Conservation (phyloP, 2,797 vertebrate species). For the Notamacropus eugenii region DNA sequence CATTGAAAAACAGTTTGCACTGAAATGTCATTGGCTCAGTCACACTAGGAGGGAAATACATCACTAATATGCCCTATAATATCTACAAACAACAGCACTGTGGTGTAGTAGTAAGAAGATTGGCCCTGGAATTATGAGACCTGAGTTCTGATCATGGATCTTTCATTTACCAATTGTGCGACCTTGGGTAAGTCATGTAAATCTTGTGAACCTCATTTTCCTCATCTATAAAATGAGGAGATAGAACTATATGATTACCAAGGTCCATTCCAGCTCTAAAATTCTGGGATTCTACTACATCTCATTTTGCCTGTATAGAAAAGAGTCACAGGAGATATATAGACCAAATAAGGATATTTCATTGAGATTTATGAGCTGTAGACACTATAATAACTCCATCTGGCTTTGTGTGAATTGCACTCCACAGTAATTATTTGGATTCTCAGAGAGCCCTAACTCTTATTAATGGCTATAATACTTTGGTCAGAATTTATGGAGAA, state of each 20-base stretch:
- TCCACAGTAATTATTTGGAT: slow-evolving; percentile 57
- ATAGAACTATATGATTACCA: slow-evolving; percentile 37
- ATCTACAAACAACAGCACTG: not conserved
- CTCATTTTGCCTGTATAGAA: slow-evolving; percentile 37
- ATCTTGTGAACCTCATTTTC: slow-evolving; percentile 19
- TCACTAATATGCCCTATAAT: not conserved
- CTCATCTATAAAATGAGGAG: not conserved
- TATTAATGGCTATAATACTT: slow-evolving; percentile 68
- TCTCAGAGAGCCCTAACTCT: slow-evolving; percentile 56
- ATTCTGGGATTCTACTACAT: slow-evolving; percentile 44
- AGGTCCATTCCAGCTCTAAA: not conserved
- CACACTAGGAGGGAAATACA: not conserved
- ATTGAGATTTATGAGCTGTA: slow-evolving; percentile 71
- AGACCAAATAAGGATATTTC: slow-evolving; percentile 44
- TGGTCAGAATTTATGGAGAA: slow-evolving; percentile 67
- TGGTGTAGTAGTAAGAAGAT: not conserved
- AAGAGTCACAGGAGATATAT: slow-evolving; percentile 29
- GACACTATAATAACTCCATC: slow-evolving; percentile 67
- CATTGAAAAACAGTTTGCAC: not conserved
- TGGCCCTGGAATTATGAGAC: not conserved
- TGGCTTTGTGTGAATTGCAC: slow-evolving; percentile 68
- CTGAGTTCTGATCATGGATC: not conserved
- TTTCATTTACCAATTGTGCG: not conserved
- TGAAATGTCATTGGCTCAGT: not conserved
- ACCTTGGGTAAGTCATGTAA: not conserved